Percentiles rank a stretch among this genome's conserved stretches.
Conservation (phyloP, 2,888 invertebrate species). For the Ferrisia virgata region DNA sequence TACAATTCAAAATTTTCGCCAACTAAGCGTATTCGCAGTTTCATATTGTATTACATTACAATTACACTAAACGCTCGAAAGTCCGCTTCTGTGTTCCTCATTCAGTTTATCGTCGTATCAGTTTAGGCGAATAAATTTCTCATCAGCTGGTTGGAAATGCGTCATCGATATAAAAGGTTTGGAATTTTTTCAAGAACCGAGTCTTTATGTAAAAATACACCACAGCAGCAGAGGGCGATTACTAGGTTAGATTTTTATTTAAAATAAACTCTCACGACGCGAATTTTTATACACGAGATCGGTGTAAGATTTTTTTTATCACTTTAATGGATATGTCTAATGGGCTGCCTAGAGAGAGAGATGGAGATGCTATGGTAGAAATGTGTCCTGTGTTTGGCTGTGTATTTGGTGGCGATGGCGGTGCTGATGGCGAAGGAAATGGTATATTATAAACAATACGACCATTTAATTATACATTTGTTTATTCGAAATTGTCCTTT, state of each 20-base stretch:
- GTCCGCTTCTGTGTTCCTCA: not conserved
- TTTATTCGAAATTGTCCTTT: conserved; percentile 35
- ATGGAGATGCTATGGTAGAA: not conserved
- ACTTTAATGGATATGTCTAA: not conserved
- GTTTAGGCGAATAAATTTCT: not conserved
- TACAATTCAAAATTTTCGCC: not conserved
- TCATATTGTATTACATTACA: not conserved
- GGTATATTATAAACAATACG: conserved; percentile 31
- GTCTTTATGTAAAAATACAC: no score
- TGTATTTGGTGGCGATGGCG: no score
- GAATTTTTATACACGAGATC: no score
- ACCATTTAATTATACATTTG: conserved; percentile 37
- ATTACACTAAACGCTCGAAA: not conserved
- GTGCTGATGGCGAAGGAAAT: not conserved
- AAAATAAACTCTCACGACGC: no score
- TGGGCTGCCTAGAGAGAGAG: not conserved
- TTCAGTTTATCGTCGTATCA: not conserved
- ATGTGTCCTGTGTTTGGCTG: no score
- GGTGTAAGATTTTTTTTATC: no score
- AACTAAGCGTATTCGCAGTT: not conserved
- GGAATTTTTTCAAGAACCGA: no score
- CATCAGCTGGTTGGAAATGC: not conserved
- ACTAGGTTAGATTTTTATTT: no score
- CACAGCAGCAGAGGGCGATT: no score
- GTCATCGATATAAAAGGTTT: not conserved